A percentile compares a stretch with the other conserved stretches of the same genome.
Conservation (phyloP, 1,140 invertebrate genomes). For the Pogonus chalceus region DNA sequence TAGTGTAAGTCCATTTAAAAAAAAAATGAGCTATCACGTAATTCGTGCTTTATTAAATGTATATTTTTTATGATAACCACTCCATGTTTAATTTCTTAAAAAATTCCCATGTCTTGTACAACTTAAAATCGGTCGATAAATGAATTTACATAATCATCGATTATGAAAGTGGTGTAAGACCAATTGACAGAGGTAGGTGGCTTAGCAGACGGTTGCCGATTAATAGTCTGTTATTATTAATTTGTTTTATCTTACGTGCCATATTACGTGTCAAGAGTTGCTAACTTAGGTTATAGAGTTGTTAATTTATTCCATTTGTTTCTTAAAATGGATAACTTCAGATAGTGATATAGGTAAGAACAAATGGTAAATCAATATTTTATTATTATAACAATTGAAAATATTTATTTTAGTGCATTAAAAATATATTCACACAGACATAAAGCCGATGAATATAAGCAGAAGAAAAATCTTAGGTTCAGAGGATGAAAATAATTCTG, state of each 20-base stretch:
- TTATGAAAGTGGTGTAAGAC: conserved; percentile 13
- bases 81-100: conserved; percentile 10
- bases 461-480: conserved; percentile 19
- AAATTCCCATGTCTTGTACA: conserved; percentile 10
- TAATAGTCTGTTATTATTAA: neutral
- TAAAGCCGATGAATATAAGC: conserved; percentile 21
- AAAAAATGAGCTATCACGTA: conserved; percentile 5
- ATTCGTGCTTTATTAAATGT: conserved; percentile 9
- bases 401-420: conserved; percentile 21
- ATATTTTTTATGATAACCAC: conserved; percentile 10
- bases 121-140: conserved; percentile 11
- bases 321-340: conserved; percentile 16
- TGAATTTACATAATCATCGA: conserved; percentile 14
- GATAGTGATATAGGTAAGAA: conserved; percentile 21
- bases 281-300: conserved; percentile 8
- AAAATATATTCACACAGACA: conserved; percentile 20
- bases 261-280: conserved; percentile 2
- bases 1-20: neutral
- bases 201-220: neutral
- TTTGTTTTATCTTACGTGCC: conserved; percentile 10
- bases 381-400: conserved; percentile 19
- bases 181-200: conserved; percentile 11
- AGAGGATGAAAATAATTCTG: conserved; percentile 19
- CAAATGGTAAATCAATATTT: conserved; percentile 16
- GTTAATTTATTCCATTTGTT: conserved; percentile 4